Evolutionary conservation across 2,888 invertebrate species (phyloP).

Genomic region (Lymantria dispar): DNA sequence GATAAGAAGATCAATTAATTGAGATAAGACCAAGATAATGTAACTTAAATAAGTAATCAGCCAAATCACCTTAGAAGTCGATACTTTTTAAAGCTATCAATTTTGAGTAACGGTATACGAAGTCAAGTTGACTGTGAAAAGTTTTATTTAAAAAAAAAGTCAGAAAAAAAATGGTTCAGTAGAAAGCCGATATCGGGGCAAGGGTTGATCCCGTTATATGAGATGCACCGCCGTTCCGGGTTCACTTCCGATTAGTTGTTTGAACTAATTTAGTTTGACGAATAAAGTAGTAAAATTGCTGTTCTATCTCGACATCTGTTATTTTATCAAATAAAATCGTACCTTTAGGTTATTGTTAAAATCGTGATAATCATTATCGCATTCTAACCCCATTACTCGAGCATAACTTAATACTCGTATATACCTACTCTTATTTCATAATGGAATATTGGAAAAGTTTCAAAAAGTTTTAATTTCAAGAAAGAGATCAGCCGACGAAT

Average conservation of each 20-base stretch:
- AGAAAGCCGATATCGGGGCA: conserved; percentile 51
- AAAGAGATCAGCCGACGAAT: too few relatives aligned
- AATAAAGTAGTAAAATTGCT: background rate
- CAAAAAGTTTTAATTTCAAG: too few relatives aligned
- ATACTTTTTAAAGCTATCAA: conserved; percentile 3
- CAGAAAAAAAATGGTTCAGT: conserved; percentile 26
- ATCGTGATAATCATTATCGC: too few relatives aligned
- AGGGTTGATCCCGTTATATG: conserved; percentile 58
- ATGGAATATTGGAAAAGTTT: too few relatives aligned
- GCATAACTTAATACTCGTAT: too few relatives aligned
- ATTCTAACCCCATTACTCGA: too few relatives aligned
- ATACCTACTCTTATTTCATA: too few relatives aligned
- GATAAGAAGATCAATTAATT: too few relatives aligned
- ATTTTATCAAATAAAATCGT: background rate
- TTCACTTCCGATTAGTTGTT: conserved; percentile 57
- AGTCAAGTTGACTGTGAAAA: conserved; percentile 51
- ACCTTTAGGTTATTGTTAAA: too few relatives aligned
- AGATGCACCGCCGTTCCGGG: conserved; percentile 49
- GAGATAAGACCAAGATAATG: too few relatives aligned
- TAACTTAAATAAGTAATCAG: too few relatives aligned
- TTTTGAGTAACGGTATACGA: conserved; percentile 48
- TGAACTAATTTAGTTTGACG: background rate
- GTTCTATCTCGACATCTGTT: background rate
- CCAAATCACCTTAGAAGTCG: too few relatives aligned
- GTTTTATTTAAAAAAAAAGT: conserved; percentile 27